A percentile compares a stretch with the other conserved stretches of the same genome.
phyloP scores from a whole-genome alignment of 2,113 vertebrate genomes.

The Boulengeromyrus knoepffleri region DNA sequence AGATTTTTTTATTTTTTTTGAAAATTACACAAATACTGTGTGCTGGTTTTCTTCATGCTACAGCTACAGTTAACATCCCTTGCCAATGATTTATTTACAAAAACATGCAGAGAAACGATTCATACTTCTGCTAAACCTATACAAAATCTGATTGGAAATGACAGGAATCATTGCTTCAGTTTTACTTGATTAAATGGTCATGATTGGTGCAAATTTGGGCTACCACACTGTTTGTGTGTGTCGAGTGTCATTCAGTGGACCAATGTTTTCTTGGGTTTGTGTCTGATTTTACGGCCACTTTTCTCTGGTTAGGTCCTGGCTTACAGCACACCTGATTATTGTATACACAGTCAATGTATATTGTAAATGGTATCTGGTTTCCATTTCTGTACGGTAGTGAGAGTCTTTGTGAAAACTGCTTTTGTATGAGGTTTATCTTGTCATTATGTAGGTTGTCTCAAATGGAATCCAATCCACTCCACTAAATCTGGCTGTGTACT shows the following conservation, averaged over 20 bases:
- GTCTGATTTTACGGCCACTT: background rate
- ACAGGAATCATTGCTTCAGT: background rate
- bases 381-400: background rate
- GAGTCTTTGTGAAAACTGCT: background rate
- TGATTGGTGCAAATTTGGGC: background rate
- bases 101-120: background rate
- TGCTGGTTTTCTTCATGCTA: background rate
- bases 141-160: background rate
- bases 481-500: constrained; percentile 90
- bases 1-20: background rate
- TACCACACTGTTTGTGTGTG: background rate
- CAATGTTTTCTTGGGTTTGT: background rate
- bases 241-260: background rate
- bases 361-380: background rate
- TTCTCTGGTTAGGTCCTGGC: background rate
- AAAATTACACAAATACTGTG: background rate
- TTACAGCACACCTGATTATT: background rate
- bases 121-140: background rate
- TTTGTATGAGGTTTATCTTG: background rate
- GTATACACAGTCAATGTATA: background rate
- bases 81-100: background rate
- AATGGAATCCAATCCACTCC: constrained; percentile 94
- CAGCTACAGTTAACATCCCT: background rate
- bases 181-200: background rate
- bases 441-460: constrained; percentile 73